Conservation (phyloP, 2,797 vertebrate genomes). For the Protonibea diacanthus region DNA sequence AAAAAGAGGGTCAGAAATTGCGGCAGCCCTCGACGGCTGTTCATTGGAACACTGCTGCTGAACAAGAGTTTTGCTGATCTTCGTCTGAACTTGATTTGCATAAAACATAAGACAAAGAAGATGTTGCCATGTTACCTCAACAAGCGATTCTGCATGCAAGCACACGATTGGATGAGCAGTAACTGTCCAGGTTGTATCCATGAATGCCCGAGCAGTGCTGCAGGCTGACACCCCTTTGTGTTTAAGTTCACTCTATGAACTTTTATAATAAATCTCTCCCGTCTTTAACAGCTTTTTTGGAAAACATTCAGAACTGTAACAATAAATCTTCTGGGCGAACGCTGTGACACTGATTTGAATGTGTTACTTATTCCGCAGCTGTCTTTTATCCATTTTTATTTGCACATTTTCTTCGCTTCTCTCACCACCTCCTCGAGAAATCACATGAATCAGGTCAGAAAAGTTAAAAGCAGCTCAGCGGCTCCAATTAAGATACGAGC, state of each 20-base stretch:
- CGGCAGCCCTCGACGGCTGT: no score
- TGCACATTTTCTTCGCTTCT: neutral
- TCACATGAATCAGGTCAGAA: conserved; percentile 3
- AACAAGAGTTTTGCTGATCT: neutral
- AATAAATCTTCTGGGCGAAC: neutral
- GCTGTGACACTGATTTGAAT: neutral
- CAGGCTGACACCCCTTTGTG: neutral
- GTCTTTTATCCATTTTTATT: neutral
- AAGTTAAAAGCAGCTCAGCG: neutral
- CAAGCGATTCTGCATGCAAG: neutral
- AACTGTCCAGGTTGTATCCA: neutral
- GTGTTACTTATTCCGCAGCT: conserved; percentile 19
- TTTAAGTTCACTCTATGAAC: neutral
- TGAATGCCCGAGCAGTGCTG: neutral
- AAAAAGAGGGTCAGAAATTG: no score
- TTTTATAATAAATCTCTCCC: neutral
- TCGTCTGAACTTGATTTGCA: neutral
- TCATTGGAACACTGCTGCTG: neutral
- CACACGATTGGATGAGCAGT: neutral
- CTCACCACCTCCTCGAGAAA: neutral
- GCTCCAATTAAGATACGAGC: neutral
- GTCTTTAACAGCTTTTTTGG: neutral
- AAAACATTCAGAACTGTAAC: neutral
- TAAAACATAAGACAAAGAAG: neutral
- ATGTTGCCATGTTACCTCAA: neutral